phyloP scores from a whole-genome alignment of 2,888 invertebrate species.

The Carterocephalus palaemon region DNA sequence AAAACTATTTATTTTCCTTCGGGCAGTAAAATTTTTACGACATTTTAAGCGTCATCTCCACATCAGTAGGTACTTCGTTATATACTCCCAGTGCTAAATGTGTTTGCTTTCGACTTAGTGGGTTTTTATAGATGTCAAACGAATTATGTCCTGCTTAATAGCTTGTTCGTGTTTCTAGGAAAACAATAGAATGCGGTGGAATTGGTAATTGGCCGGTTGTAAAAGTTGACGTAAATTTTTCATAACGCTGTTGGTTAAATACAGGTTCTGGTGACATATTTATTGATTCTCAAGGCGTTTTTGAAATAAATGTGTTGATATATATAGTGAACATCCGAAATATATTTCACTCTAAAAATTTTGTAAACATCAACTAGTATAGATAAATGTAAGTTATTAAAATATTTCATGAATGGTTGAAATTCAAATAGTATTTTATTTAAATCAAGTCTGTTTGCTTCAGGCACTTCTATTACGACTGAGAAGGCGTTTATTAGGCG shows the following conservation, averaged over 20 bases:
- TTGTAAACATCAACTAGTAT: too few species aligned
- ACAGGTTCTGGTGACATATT: conserved; percentile 13
- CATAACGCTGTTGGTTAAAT: conserved; percentile 13
- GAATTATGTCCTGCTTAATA: conserved; percentile 36
- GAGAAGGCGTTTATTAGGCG: too few species aligned
- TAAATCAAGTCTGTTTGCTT: too few species aligned
- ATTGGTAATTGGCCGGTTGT: conserved; percentile 39
- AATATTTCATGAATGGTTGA: background rate
- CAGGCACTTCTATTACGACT: too few species aligned
- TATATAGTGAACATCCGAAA: too few species aligned
- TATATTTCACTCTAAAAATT: too few species aligned
- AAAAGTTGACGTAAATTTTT: conserved; percentile 54
- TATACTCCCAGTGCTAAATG: conserved; percentile 32
- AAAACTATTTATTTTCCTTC: conserved; percentile 72
- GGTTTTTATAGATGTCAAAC: conserved; percentile 39
- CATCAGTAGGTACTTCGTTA: conserved; percentile 46
- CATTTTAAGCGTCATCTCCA: conserved; percentile 66
- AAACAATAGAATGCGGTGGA: conserved; percentile 57
- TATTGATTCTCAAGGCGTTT: background rate
- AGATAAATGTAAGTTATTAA: background rate
- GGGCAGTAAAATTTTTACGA: conserved; percentile 67
- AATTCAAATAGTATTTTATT: background rate
- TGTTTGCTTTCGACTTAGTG: conserved; percentile 35
- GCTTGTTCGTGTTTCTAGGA: conserved; percentile 42
- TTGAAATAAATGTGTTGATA: background rate